Percentiles rank a stretch among this genome's conserved stretches.
Evolutionary conservation across 2,797 vertebrate genomes (phyloP).

Genomic region (Cossypha dichroa): DNA sequence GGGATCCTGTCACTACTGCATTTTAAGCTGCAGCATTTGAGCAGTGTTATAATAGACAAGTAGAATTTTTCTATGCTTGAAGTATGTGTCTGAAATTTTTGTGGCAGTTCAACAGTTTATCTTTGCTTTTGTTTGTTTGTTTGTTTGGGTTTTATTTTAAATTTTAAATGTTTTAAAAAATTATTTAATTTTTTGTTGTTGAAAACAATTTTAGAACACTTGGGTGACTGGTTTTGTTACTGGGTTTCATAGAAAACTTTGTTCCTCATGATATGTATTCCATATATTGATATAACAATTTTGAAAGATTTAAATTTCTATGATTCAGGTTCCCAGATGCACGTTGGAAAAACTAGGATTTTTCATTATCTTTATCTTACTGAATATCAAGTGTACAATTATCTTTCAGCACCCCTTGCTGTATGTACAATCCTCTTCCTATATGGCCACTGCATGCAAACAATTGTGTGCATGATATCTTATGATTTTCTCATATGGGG

Average conservation of each 20-base stretch:
- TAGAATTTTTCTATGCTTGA: background rate
- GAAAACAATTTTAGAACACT: background rate
- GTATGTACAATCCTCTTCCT: background rate
- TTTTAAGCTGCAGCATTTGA: background rate
- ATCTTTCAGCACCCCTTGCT: background rate
- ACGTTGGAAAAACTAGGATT: background rate
- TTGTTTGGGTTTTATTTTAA: background rate
- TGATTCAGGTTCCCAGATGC: background rate
- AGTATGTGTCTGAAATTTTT: background rate
- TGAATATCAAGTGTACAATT: background rate
- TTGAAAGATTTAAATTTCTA: background rate
- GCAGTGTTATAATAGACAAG: background rate
- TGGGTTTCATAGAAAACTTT: background rate
- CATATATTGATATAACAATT: background rate
- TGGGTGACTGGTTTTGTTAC: background rate
- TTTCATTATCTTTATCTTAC: background rate
- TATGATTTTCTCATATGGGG: background rate
- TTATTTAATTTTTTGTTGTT: background rate
- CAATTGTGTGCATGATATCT: background rate
- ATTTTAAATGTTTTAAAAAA: no score
- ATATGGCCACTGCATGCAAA: fast-evolving
- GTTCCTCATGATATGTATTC: background rate
- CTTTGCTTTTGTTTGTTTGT: background rate
- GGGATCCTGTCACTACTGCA: background rate
- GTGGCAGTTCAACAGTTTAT: background rate